Percentiles rank a stretch among this genome's conserved stretches.
These are phyloP conservation scores for Pristionchus exspectatus DNA, from an alignment of 2,888 invertebrate genomes.

Conservation along the genomic window DNA sequence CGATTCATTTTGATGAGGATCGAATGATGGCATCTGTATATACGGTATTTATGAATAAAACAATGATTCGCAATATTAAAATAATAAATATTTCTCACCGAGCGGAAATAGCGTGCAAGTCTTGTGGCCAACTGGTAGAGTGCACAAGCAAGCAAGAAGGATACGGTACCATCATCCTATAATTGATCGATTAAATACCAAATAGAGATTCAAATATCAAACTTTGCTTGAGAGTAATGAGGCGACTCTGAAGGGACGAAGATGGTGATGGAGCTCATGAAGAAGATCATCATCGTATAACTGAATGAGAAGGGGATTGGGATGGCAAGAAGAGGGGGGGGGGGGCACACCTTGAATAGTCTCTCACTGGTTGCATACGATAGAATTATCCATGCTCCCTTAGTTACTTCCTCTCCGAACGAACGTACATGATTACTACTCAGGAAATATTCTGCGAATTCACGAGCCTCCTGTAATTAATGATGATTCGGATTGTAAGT, in stretches of 20 bases:
- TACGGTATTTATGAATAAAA: no score
- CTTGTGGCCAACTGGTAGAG: conserved; percentile 65
- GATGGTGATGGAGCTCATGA: background rate
- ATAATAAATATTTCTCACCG: background rate
- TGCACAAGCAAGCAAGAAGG: conserved; percentile 61
- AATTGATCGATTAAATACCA: background rate
- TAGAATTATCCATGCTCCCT: conserved; percentile 27
- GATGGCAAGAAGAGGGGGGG: background rate
- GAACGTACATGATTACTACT: background rate
- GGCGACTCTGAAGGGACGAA: conserved; percentile 49
- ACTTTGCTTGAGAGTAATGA: background rate
- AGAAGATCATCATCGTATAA: conserved; percentile 51
- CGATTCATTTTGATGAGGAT: background rate
- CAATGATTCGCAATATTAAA: background rate
- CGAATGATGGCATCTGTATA: conserved; percentile 23
- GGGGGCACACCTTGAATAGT: conserved; percentile 9
- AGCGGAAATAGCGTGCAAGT: conserved; percentile 58
- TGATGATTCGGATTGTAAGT: background rate
- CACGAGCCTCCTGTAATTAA: conserved; percentile 14
- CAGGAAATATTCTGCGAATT: conserved; percentile 28
- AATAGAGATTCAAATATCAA: background rate
- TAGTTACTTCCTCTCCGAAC: conserved; percentile 26
- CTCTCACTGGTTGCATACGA: conserved; percentile 16
- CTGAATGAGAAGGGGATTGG: conserved; percentile 8
- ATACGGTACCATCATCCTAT: conserved; percentile 52